Base-by-base conservation (phyloP, 2,113 vertebrate genomes). In the Aviceda subcristata region DNA sequence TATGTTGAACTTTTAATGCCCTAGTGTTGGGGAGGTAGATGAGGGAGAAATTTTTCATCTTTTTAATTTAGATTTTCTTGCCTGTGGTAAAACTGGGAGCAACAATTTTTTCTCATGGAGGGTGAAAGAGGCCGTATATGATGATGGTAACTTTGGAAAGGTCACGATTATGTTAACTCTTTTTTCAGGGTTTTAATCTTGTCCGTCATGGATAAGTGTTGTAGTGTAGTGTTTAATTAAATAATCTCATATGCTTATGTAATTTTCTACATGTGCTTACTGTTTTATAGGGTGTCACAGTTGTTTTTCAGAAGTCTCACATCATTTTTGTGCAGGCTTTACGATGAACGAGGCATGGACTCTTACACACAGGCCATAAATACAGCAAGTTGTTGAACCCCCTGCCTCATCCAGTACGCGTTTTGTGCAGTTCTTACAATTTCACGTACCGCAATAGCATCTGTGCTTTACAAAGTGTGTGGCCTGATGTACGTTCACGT, bases 191-290 rank as follows among this genome's bases (percentile, higher is more conserved):
- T 50, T 83, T 90, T 64, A 3, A 23, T 21, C 20, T 36, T 46
- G 10, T 16, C 29, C 3, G 1, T 84, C 4, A 0, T 50, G 48
- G 53, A 3, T 17, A 14, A 26, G 7, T 13, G 29, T 62, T 7
- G 0, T 1, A 18, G 13, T 0, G 5, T 11, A 4, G 39, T 0
- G 3, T 64, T 51, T 7, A 21, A n/a, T 39, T n/a, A 11, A 51
- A 15, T 19, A 15, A 51, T n/a, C 26, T 46, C 12, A 0, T 7
- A 8, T 15, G 10, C 56, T 67, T 7, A 1, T 27, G 10, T 24
- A 0, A 7, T 14, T 46, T 57, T 13, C 43, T 17, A 0, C 2
- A 0, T 0, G 4, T 15, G 20, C 56, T 73, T 34, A 29, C 27
- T 57, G 2, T 22, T 57, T 46, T 18, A 10, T 22, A 24, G 68